phyloP scores from a whole-genome alignment of 1,140 invertebrate species.

The Arion vulgaris region DNA sequence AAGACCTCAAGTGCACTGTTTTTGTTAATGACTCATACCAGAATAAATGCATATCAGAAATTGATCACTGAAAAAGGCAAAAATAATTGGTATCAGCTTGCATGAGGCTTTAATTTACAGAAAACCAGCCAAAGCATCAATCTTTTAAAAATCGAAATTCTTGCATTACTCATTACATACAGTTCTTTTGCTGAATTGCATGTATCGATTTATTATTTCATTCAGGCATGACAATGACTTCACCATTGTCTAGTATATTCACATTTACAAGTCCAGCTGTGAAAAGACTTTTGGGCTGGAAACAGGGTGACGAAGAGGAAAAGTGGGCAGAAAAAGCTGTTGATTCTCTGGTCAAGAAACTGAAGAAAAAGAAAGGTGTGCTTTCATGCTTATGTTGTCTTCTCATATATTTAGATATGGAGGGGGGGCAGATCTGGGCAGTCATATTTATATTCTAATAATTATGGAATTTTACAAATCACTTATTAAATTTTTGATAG shows the following conservation, averaged over 20 bases:
- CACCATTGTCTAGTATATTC: conserved; percentile 82
- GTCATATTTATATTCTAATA: too few species aligned
- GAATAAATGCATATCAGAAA: too few species aligned
- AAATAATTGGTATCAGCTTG: too few species aligned
- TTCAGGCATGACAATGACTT: conserved; percentile 54
- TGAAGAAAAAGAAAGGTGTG: conserved; percentile 88
- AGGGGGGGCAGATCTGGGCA: too few species aligned
- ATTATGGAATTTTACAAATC: too few species aligned
- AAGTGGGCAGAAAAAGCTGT: conserved; percentile 99
- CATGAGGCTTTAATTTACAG: not conserved
- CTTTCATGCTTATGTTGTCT: too few species aligned
- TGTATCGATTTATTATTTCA: not conserved
- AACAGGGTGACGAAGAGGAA: conserved; percentile 96
- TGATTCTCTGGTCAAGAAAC: conserved; percentile 96
- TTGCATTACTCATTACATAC: not conserved
- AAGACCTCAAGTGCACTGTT: too few species aligned
- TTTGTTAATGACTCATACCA: too few species aligned
- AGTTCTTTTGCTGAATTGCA: not conserved
- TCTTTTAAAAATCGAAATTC: not conserved
- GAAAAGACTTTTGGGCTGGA: conserved; percentile 97
- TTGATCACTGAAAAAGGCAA: too few species aligned
- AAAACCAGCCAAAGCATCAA: not conserved
- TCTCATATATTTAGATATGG: too few species aligned
- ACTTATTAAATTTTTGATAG: too few species aligned
- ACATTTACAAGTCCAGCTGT: conserved; percentile 97